Base-by-base conservation (phyloP, 2,888 invertebrate genomes). In the Athrips mouffetella region DNA sequence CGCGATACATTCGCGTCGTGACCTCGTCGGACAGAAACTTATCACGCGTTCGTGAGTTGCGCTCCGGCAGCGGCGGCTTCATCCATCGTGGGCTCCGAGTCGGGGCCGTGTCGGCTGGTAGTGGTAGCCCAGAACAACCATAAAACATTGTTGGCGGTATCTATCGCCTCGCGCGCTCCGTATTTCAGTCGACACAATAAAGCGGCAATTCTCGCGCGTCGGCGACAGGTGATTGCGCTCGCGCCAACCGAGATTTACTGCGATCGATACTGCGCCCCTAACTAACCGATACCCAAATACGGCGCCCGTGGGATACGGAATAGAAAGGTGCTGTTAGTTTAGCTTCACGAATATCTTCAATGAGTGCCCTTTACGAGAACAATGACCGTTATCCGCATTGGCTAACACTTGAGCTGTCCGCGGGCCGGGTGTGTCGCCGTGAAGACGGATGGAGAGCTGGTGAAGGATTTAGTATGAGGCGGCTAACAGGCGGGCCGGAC, bases 241-340 rank as follows among this genome's bases (percentile, higher is more conserved):
- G 48, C 46, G 48, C 60, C 31, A 55, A 56, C 44, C 25, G 54
- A 55, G 60, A 67, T 64, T 63, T 66, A 66, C 59, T 58, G 54
- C 53, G 45, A 50, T 54, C 60, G 60, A 63, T 62, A 62, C 52
- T 52, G 37, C 16, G 46, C 50, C 47, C 42, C 52, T 63, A 66
- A 62, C 67, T 58, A 59, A 48, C 45, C 35, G 30, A 41, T 29
- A 33, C 31, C 51, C 51, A 48, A 48, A 51, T 51, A 48, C 35
- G 51, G 51, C 33, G 27, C 45, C 25, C 45, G 49, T 29, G 30
- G 21, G 39, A 30, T 23, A 29, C 25, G 37, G 37, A 37, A 37
- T 37, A 42, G 42, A 42, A 42, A 42, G 42, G 42, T 42, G 42
- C 30, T n/a, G 30, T 40, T 40, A 11, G 40, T 42, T 29, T 18